phyloP scores from a whole-genome alignment of 2,888 invertebrate genomes.

The Tipula vernalis region DNA sequence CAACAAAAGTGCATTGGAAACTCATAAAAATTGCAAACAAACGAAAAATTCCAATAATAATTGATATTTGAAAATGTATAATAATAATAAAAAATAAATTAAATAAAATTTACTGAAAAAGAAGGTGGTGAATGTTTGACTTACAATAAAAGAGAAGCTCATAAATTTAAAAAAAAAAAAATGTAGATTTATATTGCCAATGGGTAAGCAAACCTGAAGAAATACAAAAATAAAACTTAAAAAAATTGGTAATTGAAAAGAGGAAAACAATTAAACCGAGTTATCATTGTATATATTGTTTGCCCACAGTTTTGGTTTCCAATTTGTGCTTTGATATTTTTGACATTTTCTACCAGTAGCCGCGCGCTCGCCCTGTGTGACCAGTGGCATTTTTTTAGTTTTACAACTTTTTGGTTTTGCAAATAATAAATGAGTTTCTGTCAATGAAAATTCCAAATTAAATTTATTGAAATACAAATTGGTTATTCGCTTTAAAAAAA shows the following conservation, averaged over 20 bases:
- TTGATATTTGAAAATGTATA: background rate
- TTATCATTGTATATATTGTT: background rate
- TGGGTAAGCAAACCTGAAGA: background rate
- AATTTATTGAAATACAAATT: background rate
- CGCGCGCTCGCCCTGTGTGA: background rate
- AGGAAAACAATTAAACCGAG: background rate
- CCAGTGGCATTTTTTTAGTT: background rate
- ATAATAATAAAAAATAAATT: background rate
- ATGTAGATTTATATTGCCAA: background rate
- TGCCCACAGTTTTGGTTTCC: background rate
- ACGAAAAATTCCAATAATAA: background rate
- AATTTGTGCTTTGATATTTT: background rate
- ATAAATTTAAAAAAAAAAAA: background rate
- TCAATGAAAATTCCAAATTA: background rate
- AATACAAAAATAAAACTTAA: background rate
- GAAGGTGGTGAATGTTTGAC: constrained; percentile 4
- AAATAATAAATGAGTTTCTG: background rate
- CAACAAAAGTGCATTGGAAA: background rate
- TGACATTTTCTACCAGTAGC: background rate
- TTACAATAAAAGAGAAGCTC: background rate
- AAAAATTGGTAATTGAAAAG: background rate
- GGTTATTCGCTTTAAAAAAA: background rate
- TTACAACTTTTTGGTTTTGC: background rate
- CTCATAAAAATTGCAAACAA: background rate
- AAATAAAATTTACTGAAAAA: background rate